Conservation (phyloP, 2,113 vertebrate species). For the Lophotis ruficrista region DNA sequence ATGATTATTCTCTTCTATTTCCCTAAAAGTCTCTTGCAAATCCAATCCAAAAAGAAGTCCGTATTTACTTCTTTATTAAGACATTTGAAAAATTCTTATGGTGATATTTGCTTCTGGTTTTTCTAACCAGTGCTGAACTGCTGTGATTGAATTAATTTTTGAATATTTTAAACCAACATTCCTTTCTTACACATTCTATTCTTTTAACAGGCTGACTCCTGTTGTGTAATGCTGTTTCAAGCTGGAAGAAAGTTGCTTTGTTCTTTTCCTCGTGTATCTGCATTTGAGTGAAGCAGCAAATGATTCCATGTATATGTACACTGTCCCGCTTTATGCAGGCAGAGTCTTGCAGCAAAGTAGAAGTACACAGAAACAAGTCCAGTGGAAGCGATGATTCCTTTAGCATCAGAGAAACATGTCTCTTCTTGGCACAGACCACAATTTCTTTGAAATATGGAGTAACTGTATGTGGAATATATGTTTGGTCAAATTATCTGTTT, state of each 20-base stretch:
- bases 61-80: background rate
- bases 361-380: background rate
- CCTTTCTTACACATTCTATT: background rate
- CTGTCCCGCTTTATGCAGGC: background rate
- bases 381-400: background rate
- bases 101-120: background rate
- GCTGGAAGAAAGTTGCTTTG: background rate
- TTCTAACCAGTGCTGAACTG: background rate
- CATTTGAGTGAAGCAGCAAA: background rate
- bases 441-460: background rate
- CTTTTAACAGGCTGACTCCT: background rate
- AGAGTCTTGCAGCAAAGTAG: background rate
- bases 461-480: background rate
- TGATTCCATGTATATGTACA: background rate
- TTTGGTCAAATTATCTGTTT: background rate
- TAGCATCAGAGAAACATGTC: background rate
- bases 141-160: background rate
- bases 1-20: background rate
- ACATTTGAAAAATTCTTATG: background rate
- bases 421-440: background rate
- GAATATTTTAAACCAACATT: background rate
- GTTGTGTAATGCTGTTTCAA: background rate
- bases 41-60: background rate
- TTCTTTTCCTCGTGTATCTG: background rate
- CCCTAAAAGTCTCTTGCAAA: background rate